A percentile compares a stretch with the other conserved stretches of the same genome.
Evolutionary conservation across 2,888 invertebrate genomes (phyloP).

Genomic region (Chelonus formosanus): DNA sequence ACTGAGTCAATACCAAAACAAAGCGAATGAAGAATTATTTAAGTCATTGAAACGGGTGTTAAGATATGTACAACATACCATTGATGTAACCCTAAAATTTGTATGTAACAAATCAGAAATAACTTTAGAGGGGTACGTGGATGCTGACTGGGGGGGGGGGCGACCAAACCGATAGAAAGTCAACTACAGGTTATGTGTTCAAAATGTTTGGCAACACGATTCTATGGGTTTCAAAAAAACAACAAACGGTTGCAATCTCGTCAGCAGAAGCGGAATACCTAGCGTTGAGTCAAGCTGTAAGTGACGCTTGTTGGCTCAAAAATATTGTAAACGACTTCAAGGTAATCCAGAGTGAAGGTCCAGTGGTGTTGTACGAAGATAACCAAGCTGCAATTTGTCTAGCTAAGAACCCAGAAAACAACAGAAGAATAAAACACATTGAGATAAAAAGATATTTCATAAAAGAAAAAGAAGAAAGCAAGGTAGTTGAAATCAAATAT

Average conservation of each 20-base stretch:
- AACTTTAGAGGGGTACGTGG: slow-evolving; percentile 38
- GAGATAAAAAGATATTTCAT: too few species aligned
- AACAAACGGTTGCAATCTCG: slow-evolving; percentile 36
- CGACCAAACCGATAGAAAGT: slow-evolving; percentile 29
- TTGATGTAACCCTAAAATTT: slow-evolving; percentile 36
- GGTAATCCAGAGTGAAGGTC: slow-evolving; percentile 12
- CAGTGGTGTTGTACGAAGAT: slow-evolving; percentile 34
- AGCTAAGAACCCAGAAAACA: slow-evolving; percentile 31
- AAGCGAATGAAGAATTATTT: slow-evolving; percentile 33
- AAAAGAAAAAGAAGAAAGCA: too few species aligned
- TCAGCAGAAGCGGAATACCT: slow-evolving; percentile 40
- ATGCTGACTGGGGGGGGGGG: slow-evolving; percentile 40
- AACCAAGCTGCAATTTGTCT: slow-evolving; percentile 35
- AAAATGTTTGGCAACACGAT: slow-evolving; percentile 35
- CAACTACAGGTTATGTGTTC: slow-evolving; percentile 38
- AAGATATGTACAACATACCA: slow-evolving; percentile 43
- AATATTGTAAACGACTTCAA: slow-evolving; percentile 35
- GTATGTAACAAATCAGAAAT: slow-evolving; percentile 24
- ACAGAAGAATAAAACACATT: slow-evolving; percentile 31
- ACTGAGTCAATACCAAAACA: too few species aligned
- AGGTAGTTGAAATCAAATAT: too few species aligned
- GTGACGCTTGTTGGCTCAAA: slow-evolving; percentile 38
- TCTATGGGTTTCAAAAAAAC: slow-evolving; percentile 38
- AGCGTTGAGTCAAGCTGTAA: slow-evolving; percentile 34
- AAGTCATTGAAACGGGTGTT: slow-evolving; percentile 42